Conservation (phyloP, 1,140 invertebrate genomes). For the Dufourea novaeangliae region DNA sequence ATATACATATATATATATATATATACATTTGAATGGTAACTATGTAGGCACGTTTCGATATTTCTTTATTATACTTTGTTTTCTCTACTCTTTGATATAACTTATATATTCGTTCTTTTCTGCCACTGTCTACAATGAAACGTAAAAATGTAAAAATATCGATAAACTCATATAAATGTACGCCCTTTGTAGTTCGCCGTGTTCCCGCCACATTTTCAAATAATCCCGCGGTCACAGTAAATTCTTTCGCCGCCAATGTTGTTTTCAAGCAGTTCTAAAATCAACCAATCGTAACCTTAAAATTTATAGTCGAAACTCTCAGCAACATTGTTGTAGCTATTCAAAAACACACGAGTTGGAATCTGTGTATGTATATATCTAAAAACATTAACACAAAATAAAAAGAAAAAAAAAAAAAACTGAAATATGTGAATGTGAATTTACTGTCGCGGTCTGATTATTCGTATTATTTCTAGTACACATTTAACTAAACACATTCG, state of each 20-base stretch:
- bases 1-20: slow-evolving; percentile 42
- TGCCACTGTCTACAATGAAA: slow-evolving; percentile 34
- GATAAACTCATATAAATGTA: slow-evolving; percentile 22
- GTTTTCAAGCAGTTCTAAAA: neutral
- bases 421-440: neutral
- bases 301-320: neutral
- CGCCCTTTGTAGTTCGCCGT: neutral
- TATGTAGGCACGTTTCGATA: slow-evolving; percentile 67
- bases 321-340: neutral
- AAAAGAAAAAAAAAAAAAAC: too few relatives aligned
- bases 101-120: slow-evolving; percentile 8
- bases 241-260: neutral
- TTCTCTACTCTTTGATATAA: slow-evolving; percentile 24
- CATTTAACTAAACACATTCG: neutral
- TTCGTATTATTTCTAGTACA: neutral
- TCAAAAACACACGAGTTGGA: neutral
- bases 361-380: neutral
- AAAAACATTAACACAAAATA: too few relatives aligned
- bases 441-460: neutral
- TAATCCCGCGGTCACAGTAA: neutral
- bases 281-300: neutral
- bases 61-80: slow-evolving; percentile 12
- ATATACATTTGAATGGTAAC: slow-evolving; percentile 64
- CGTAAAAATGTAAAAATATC: slow-evolving; percentile 45
- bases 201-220: neutral